Evolutionary conservation across 2,797 vertebrate genomes (phyloP), one percentile per base, ranked within the genome.

Genomic region (Lepus townsendii): DNA sequence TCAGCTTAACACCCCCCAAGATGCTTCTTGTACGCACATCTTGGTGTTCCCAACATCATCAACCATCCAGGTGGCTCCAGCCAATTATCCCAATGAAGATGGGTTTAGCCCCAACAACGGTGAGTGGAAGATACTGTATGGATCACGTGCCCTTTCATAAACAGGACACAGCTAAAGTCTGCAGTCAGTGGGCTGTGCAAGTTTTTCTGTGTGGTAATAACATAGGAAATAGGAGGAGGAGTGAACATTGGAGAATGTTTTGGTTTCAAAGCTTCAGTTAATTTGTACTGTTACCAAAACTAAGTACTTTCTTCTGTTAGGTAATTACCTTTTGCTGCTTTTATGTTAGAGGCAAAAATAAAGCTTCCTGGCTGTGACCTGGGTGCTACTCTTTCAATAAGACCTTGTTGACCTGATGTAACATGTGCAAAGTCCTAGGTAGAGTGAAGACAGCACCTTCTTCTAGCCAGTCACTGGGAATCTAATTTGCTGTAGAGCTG

Each of bases 11-110:
- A 99, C 99, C 0, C 99, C 99, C 35, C 99, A 99, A 98, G 99
- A 99, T 30, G 99, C 99, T 86, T 99, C 99, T 96, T 99, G 99
- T 95, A 99, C 99, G 0, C 99, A 99, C 98, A 99, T 99, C 98
- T 98, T 99, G 88, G 99, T 99, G 95, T 99, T 99, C 98, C 99
- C 99, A 75, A 99, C 99, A 30, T 99, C 99, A 0, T 99, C 99
- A 93, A 99, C 99, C 82, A 99, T 99, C 94, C 99, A 99, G 96
- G 99, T 99, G 95, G 99, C 99, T 84, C 99, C 99, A 92, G 99
- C 99, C 93, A 99, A 99, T 89, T 99, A 99, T 96, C 99, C 99
- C 83, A 99, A 99, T 0, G 99, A 99, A 97, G 99, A 99, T 95
- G 98, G 98, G 20, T 99, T 99, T 86, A 99, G 98, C 87, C 98